A percentile compares a stretch with the other conserved stretches of the same genome.
These are phyloP conservation scores for Cacoxenus indagator DNA, from an alignment of 2,888 invertebrate genomes.

Conservation along the genomic window DNA sequence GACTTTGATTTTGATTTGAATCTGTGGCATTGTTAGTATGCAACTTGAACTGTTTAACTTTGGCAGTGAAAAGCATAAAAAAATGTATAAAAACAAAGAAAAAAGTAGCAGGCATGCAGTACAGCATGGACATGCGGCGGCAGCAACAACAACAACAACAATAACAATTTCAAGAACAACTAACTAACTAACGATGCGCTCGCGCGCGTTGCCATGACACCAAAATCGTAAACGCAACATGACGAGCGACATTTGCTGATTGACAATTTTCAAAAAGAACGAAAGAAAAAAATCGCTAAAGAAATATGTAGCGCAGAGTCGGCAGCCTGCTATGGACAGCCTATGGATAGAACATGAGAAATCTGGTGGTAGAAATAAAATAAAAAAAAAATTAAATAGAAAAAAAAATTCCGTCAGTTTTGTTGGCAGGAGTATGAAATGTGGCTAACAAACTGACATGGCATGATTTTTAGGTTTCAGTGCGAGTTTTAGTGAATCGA, in stretches of 20 bases:
- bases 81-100: not conserved
- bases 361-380: no score
- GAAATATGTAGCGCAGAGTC: no score
- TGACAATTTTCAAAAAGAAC: conserved; percentile 41
- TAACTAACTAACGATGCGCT: conserved; percentile 3
- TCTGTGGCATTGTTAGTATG: conserved; percentile 3
- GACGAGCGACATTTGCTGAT: conserved; percentile 49
- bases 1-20: conserved; percentile 18
- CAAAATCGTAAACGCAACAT: conserved; percentile 46
- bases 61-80: not conserved
- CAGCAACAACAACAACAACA: not conserved
- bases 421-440: no score
- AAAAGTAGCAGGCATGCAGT: no score
- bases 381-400: not conserved
- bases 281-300: not conserved
- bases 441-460: not conserved
- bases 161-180: not conserved
- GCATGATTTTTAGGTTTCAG: conserved; percentile 11
- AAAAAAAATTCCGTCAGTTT: not conserved
- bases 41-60: conserved; percentile 9
- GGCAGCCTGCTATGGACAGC: no score
- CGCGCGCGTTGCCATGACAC: conserved; percentile 35
- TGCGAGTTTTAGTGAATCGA: no score
- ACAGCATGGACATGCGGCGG: no score
- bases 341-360: no score